Base-by-base conservation (phyloP, 2,888 invertebrate genomes). In the Portevinia maculata region DNA sequence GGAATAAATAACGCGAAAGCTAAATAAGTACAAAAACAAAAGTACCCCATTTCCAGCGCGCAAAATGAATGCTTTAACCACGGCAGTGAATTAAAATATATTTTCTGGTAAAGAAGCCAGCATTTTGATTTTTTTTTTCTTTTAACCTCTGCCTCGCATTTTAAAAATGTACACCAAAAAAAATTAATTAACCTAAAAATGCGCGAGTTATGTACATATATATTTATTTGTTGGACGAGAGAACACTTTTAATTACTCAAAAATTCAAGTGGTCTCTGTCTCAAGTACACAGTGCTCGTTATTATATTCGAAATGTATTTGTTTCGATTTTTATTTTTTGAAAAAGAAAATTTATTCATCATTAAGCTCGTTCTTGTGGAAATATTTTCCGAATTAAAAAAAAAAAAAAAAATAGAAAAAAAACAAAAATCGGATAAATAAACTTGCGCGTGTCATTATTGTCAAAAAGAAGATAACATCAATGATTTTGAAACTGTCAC, bases 381-480 rank as follows among this genome's bases (percentile, higher is more conserved):
- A 62, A 64, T 55, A n/a, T 50, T 34, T 32, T 59, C 17, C 8
- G 44, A 15, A 52, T 15, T 15, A 3, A 24, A 24, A 24, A 24
- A 24, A 2, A 24, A 5, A 24, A 24, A 3, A 24, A 24, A 24
- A 24, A 24, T 5, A 24, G 24, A 24, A 5, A 24, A n/a, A 24
- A 24, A 24, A 24, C 24, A 24, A 24, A 24, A 2, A 24, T 17
- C 24, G 39, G 17, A 65, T 71, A 71, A 78, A 78, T 59, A 78
- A 64, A 71, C 32, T 8, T 17, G 65, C 78, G 71, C 71, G 78
- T 79, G 78, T 79, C 78, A 30, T 48, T 59, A n/a, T 30, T 55
- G 41, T 24, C 73, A 64, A 32, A n/a, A 28, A 28, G 46, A 39
- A 37, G 37, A n/a, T n/a, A n/a, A 15, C 5, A 24, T 5, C 24